Conservation (phyloP, 92 coral and sea anemone genomes). For the Epizoanthus stellaris region DNA sequence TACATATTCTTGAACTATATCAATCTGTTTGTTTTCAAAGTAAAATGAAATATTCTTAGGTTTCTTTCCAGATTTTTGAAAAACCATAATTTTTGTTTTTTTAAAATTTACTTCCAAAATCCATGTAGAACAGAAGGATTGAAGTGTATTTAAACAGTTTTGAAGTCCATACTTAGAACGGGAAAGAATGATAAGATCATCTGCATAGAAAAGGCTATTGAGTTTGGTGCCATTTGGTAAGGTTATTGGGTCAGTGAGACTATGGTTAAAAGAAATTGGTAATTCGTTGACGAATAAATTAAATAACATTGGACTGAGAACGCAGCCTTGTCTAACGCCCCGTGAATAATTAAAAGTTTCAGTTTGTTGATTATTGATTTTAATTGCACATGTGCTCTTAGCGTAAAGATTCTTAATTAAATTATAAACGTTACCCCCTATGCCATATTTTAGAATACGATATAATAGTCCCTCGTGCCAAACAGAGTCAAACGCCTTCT, state of each 20-base stretch:
- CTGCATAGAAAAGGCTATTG: no score
- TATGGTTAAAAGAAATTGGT: neutral
- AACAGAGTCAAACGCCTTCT: constrained; percentile 42
- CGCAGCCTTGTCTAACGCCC: constrained; percentile 62
- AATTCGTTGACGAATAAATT: constrained; percentile 46
- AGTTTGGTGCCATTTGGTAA: constrained; percentile 22
- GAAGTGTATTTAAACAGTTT: constrained; percentile 12
- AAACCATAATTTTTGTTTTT: no score
- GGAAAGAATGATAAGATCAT: neutral
- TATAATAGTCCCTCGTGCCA: constrained; percentile 24
- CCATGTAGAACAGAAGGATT: neutral
- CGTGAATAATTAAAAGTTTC: constrained; percentile 30
- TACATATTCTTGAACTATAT: no score
- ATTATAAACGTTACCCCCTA: constrained; percentile 21
- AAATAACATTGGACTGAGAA: constrained; percentile 44
- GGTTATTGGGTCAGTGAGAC: constrained; percentile 10
- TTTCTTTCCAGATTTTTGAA: no score
- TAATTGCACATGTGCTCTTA: constrained; percentile 49
- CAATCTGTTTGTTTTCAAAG: no score
- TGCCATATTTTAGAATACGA: neutral
- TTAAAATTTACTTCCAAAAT: neutral
- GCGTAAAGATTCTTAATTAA: constrained; percentile 28
- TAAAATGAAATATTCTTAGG: no score
- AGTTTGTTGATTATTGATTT: constrained; percentile 19
- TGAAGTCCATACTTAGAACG: constrained; percentile 1